Base-by-base conservation (phyloP, 2,888 invertebrate genomes). In the Diloba caeruleocephala region DNA sequence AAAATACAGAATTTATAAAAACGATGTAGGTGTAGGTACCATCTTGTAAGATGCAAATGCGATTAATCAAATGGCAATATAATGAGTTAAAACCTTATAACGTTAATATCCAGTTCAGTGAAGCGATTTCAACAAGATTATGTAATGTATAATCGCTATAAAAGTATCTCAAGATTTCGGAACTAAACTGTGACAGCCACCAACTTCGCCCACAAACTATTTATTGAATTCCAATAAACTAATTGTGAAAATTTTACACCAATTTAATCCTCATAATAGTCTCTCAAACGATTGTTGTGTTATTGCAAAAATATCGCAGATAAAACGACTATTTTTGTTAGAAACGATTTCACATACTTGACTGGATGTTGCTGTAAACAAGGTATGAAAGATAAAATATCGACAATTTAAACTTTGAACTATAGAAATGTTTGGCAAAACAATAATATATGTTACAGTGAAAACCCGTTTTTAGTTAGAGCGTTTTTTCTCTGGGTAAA, bases 31-130 rank as follows among this genome's bases (percentile, higher is more conserved):
- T n/a, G n/a, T n/a, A n/a, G n/a, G n/a, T n/a, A n/a, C 7, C 21
- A 7, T 26, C 19, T 14, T 12, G 15, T 36, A 10, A 34, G 42
- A 62, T 31, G 31, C 23, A 15, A 44, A 48, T 39, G 10, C 46
- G 42, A 46, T 54, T 10, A 54, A 54, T 66, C 36, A 50, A 50
- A 41, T n/a, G 13, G 10, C 9, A 26, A 15, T 59, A n/a, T 62
- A 62, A 68, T 68, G 56, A 51, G 41, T 39, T 23, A 29, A 34
- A 42, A 19, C 17, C n/a, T 28, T 70, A 25, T 19, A 42, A 15
- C 12, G 21, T 21, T 61, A 41, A 50, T 45, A 42, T 38, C 42
- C 13, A 26, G 36, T 31, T 51, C 48, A 37, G 48, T 17, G 32
- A 37, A 15, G 17, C 37, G 4, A 38, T 50, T 61, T 42, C 14